Percentiles rank a stretch among this genome's conserved stretches.
Conservation (phyloP, 2,797 vertebrate species). For the Schizopygopsis malacanthus region DNA sequence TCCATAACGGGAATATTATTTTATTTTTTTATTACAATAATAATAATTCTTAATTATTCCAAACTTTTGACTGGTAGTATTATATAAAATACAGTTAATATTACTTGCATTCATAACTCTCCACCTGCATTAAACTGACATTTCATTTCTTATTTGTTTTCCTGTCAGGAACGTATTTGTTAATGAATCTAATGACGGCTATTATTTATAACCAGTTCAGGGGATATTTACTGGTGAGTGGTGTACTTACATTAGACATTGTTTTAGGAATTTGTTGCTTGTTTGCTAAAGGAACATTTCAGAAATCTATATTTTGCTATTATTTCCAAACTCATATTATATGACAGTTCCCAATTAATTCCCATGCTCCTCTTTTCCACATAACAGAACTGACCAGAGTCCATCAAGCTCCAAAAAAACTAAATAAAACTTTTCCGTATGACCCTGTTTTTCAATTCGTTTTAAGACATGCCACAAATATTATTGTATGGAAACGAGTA, state of each 20-base stretch:
- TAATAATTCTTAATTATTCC: neutral
- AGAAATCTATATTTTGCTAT: neutral
- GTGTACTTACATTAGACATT: neutral
- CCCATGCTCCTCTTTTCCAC: neutral
- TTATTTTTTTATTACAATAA: neutral
- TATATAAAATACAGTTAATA: neutral
- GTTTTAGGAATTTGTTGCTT: neutral
- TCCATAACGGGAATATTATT: neutral
- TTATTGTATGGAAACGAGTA: neutral
- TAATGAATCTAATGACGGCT: slow-evolving; percentile 96
- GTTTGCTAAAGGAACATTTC: neutral
- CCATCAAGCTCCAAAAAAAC: neutral
- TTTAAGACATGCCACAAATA: neutral
- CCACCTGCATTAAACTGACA: neutral
- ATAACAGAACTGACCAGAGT: neutral
- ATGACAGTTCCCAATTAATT: too few relatives aligned
- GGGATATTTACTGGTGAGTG: slow-evolving; percentile 92
- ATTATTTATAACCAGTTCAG: slow-evolving; percentile 98
- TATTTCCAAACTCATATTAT: neutral
- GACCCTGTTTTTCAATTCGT: neutral
- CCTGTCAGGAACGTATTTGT: slow-evolving; percentile 87
- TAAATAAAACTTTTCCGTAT: neutral
- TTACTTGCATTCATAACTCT: neutral
- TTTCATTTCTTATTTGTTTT: neutral
- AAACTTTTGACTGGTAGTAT: neutral